These are phyloP conservation scores for Ibidorhyncha struthersii DNA, from an alignment of 2,113 vertebrate genomes.

Conservation along the genomic window DNA sequence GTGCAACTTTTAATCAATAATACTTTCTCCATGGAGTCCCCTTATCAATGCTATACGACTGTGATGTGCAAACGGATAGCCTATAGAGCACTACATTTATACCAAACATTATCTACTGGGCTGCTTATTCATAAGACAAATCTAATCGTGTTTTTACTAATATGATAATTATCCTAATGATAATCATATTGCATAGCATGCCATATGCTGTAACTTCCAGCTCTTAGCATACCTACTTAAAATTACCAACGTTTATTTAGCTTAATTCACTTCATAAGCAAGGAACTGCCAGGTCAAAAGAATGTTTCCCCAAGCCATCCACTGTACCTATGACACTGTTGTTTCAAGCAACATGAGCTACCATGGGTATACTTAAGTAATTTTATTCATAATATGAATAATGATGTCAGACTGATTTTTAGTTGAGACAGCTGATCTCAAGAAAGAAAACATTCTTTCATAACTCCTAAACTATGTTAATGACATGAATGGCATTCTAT, in stretches of 20 bases:
- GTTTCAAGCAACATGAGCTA: neutral
- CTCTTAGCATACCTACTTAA: neutral
- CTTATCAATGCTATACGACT: neutral
- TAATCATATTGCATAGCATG: neutral
- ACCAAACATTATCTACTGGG: neutral
- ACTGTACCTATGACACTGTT: neutral
- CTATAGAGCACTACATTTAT: neutral
- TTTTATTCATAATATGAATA: neutral
- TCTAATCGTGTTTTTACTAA: neutral
- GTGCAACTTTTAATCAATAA: neutral
- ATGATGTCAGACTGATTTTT: neutral
- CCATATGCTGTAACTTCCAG: neutral
- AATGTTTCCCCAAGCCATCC: neutral
- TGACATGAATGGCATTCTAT: slow-evolving; percentile 22
- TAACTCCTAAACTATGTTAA: slow-evolving; percentile 13
- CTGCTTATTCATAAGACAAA: neutral
- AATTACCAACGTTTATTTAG: neutral
- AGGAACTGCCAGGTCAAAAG: neutral
- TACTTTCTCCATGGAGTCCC: neutral
- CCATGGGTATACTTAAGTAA: neutral
- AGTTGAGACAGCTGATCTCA: neutral
- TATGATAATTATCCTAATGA: neutral
- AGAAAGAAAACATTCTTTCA: slow-evolving; percentile 13
- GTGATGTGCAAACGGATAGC: neutral
- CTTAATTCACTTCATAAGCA: neutral